phyloP scores from a whole-genome alignment of 2,888 invertebrate genomes.

The Pandemis heparana region DNA sequence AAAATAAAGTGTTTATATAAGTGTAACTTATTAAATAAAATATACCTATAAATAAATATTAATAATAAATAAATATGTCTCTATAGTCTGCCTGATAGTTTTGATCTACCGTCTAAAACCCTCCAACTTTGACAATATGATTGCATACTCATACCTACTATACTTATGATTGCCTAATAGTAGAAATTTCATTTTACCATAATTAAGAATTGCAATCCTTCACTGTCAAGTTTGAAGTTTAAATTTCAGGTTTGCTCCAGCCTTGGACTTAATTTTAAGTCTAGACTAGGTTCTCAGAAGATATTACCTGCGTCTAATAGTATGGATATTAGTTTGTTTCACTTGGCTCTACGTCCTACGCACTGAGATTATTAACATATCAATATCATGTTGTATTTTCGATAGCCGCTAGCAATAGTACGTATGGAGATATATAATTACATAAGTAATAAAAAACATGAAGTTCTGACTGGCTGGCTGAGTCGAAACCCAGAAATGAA shows the following conservation, averaged over 20 bases:
- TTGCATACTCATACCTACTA: neutral
- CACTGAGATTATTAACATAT: too few relatives aligned
- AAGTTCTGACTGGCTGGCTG: too few relatives aligned
- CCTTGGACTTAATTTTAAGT: conserved; percentile 34
- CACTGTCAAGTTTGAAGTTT: conserved; percentile 20
- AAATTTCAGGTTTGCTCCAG: conserved; percentile 32
- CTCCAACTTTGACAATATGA: neutral
- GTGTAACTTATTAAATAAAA: too few relatives aligned
- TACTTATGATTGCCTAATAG: neutral
- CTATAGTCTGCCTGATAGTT: too few relatives aligned
- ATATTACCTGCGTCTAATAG: conserved; percentile 18
- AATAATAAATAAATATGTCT: too few relatives aligned
- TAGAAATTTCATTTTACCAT: neutral
- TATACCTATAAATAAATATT: too few relatives aligned
- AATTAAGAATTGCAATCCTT: conserved; percentile 15
- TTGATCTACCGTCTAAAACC: neutral
- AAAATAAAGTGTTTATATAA: too few relatives aligned
- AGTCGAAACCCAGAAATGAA: too few relatives aligned
- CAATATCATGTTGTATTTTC: too few relatives aligned
- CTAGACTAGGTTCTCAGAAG: conserved; percentile 35
- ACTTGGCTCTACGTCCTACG: neutral
- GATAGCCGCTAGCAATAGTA: too few relatives aligned
- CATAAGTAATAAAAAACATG: too few relatives aligned
- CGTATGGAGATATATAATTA: too few relatives aligned
- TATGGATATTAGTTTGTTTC: conserved; percentile 4